Percentiles rank a stretch among this genome's conserved stretches.
Evolutionary conservation across 2,113 vertebrate species (phyloP).

Genomic region (Dicrurus megarhynchus): DNA sequence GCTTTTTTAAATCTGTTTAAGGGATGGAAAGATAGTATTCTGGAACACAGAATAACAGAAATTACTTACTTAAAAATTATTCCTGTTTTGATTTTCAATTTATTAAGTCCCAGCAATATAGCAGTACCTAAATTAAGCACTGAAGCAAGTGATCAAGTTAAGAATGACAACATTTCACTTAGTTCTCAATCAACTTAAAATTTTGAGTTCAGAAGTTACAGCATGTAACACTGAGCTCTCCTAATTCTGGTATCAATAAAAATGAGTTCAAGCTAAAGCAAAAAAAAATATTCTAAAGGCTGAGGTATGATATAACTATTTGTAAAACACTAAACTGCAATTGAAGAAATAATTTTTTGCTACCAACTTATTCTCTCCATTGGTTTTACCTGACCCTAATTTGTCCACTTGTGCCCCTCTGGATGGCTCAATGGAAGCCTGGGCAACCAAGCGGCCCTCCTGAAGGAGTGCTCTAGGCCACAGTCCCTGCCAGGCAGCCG

Average conservation of each 20-base stretch:
- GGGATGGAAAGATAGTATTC: not conserved
- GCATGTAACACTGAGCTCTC: not conserved
- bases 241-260: not conserved
- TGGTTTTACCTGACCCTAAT: not conserved
- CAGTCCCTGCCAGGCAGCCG: too few relatives aligned
- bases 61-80: not conserved
- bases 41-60: not conserved
- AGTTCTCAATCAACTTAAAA: not conserved
- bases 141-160: not conserved
- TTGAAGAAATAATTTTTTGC: not conserved
- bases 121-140: not conserved
- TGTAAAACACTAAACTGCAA: not conserved
- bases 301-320: not conserved
- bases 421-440: too few relatives aligned
- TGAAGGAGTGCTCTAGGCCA: too few relatives aligned
- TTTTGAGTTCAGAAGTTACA: not conserved
- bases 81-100: not conserved
- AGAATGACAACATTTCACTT: not conserved
- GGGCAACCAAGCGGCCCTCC: too few relatives aligned
- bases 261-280: not conserved
- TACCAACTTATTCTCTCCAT: not conserved
- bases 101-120: not conserved
- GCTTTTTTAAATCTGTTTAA: not conserved
- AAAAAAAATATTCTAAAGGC: not conserved
- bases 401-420: too few relatives aligned